A percentile compares a stretch with the other conserved stretches of the same genome.
These are phyloP conservation scores for Atherinomorus stipes DNA, from an alignment of 2,113 vertebrate genomes.

Conservation along the genomic window DNA sequence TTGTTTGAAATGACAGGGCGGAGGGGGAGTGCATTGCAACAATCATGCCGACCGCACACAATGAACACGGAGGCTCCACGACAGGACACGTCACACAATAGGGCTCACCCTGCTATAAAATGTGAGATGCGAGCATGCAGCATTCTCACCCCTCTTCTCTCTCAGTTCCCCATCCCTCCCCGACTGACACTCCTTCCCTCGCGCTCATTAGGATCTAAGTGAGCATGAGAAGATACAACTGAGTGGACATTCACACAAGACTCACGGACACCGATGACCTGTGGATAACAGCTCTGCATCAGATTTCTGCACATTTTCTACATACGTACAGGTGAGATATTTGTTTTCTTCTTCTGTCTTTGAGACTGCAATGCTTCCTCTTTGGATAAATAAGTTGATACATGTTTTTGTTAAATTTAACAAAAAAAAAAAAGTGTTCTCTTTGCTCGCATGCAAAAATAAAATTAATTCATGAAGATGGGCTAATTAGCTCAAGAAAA, in stretches of 20 bases:
- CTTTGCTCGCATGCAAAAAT: not conserved
- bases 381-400: not conserved
- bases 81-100: constrained; percentile 89
- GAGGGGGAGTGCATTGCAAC: constrained; percentile 23
- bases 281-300: constrained; percentile 5
- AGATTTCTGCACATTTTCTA: constrained; percentile 51
- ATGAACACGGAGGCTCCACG: constrained; percentile 69
- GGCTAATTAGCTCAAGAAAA: not conserved
- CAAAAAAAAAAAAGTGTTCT: not conserved
- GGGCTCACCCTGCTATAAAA: constrained; percentile 87
- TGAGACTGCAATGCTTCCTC: not conserved
- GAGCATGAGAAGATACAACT: constrained; percentile 65
- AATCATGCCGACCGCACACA: constrained; percentile 61
- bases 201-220: constrained; percentile 41
- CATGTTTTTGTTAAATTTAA: not conserved
- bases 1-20: constrained; percentile 8
- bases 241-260: constrained; percentile 54
- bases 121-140: constrained; percentile 67
- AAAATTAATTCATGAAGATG: not conserved
- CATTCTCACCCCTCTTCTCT: constrained; percentile 53
- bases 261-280: constrained; percentile 54
- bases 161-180: constrained; percentile 33
- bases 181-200: constrained; percentile 34
- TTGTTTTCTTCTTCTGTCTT: not conserved
- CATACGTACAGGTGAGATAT: constrained; percentile 63